A percentile compares a stretch with the other conserved stretches of the same genome.
phyloP scores from a whole-genome alignment of 2,113 vertebrate species.

The Zeus faber region DNA sequence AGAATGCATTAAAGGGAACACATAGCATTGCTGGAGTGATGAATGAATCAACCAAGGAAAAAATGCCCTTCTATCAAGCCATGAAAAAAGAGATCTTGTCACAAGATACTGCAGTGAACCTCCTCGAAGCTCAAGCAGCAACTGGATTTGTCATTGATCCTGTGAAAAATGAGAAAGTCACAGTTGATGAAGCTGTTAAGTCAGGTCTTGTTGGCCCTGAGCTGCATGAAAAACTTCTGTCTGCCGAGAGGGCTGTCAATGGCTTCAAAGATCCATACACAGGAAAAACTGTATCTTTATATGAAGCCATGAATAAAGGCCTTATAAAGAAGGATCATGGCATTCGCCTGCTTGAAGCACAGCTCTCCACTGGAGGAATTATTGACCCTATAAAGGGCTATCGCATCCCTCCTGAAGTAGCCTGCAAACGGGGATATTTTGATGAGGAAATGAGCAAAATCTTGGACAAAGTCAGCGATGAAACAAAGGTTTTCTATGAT shows the following conservation, averaged over 20 bases:
- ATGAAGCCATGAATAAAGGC: conserved; percentile 89
- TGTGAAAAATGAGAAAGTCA: conserved; percentile 73
- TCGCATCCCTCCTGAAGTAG: conserved; percentile 82
- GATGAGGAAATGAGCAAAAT: conserved; percentile 74
- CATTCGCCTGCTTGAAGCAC: conserved; percentile 85
- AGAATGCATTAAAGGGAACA: conserved; percentile 80
- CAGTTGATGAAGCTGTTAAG: conserved; percentile 85
- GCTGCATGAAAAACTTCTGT: conserved; percentile 89
- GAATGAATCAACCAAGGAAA: conserved; percentile 83
- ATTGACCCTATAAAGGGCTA: conserved; percentile 90
- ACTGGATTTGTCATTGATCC: conserved; percentile 86
- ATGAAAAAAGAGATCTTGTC: conserved; percentile 84
- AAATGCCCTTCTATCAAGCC: conserved; percentile 84
- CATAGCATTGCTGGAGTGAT: conserved; percentile 81
- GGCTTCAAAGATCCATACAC: conserved; percentile 93
- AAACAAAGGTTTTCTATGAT: conserved; percentile 80
- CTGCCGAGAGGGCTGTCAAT: conserved; percentile 86
- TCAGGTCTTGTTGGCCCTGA: conserved; percentile 88
- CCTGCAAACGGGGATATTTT: conserved; percentile 84
- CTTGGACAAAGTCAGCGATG: conserved; percentile 66
- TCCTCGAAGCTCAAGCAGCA: conserved; percentile 92
- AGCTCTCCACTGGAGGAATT: conserved; percentile 88
- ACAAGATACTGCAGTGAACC: conserved; percentile 72
- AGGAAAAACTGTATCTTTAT: conserved; percentile 84
- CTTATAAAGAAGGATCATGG: conserved; percentile 85